These are phyloP conservation scores for Eupithecia vulgata DNA, from an alignment of 2,888 invertebrate genomes.

Conservation along the genomic window DNA sequence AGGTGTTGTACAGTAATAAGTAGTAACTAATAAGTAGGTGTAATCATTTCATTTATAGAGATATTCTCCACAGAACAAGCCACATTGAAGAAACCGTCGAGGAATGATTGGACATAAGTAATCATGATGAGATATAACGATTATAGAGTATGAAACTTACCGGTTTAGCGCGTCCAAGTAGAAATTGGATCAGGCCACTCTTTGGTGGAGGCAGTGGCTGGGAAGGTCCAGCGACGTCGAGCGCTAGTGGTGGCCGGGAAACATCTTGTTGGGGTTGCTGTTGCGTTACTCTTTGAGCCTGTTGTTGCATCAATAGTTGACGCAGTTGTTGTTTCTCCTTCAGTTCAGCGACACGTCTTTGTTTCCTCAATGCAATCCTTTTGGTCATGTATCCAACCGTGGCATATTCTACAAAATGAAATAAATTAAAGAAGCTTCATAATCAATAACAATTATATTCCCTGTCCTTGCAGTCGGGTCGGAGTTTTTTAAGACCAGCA, in stretches of 20 bases:
- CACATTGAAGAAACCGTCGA: background rate
- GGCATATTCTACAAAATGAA: conserved; percentile 88
- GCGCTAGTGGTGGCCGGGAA: background rate
- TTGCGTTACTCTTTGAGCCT: background rate
- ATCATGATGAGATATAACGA: background rate
- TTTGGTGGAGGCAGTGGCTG: conserved; percentile 85
- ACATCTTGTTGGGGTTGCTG: background rate
- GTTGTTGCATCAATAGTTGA: conserved; percentile 59
- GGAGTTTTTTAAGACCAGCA: too few species aligned
- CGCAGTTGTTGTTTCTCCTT: conserved; percentile 89
- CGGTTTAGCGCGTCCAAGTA: conserved; percentile 64
- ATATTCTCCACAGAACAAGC: too few species aligned
- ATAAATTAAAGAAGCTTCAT: background rate
- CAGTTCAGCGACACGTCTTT: conserved; percentile 93
- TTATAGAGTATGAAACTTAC: conserved; percentile 49
- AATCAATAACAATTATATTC: background rate
- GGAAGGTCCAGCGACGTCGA: conserved; percentile 79
- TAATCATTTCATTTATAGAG: too few species aligned
- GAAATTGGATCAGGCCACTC: conserved; percentile 86
- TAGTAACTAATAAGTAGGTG: too few species aligned
- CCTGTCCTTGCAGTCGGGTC: too few species aligned
- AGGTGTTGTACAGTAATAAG: too few species aligned
- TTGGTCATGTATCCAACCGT: conserved; percentile 99
- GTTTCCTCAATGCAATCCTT: conserved; percentile 97
- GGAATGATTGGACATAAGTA: background rate